These are phyloP conservation scores for Eilema sororculum DNA, from an alignment of 2,888 invertebrate genomes.

Conservation along the genomic window DNA sequence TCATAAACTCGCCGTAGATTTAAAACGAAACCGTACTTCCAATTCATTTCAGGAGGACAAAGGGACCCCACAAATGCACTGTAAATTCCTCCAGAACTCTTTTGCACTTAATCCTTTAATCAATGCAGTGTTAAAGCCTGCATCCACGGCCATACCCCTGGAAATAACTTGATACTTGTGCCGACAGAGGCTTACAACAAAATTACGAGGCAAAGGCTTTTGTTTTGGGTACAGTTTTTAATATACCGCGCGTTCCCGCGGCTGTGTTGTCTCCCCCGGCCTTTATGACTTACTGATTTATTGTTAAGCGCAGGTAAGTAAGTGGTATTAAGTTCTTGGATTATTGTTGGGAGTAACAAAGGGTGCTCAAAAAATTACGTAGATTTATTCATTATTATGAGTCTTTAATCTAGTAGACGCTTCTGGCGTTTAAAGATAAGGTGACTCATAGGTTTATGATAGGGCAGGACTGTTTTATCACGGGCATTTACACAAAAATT, in stretches of 20 bases:
- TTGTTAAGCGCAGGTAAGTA: constrained; percentile 44
- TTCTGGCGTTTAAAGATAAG: neutral
- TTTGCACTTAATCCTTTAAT: constrained; percentile 40
- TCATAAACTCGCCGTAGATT: constrained; percentile 9
- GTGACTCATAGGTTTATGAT: neutral
- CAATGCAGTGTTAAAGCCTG: constrained; percentile 40
- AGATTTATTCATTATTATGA: constrained; percentile 4
- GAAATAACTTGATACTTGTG: constrained; percentile 45
- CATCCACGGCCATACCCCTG: constrained; percentile 26
- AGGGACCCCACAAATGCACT: constrained; percentile 12
- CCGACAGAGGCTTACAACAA: constrained; percentile 46
- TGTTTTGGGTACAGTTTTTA: constrained; percentile 61
- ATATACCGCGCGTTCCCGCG: constrained; percentile 48
- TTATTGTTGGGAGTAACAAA: constrained; percentile 19
- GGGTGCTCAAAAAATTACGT: constrained; percentile 3
- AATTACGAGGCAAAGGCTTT: constrained; percentile 51
- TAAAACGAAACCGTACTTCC: neutral
- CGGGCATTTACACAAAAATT: neutral
- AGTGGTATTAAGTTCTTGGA: constrained; percentile 47
- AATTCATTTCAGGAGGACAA: neutral
- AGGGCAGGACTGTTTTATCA: neutral
- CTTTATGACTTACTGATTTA: constrained; percentile 47
- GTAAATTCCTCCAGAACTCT: constrained; percentile 12
- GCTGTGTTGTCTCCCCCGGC: constrained; percentile 45
- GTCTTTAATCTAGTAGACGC: neutral